These are phyloP conservation scores for Glandiceps talaboti DNA, from an alignment of 53 echinoderm and acorn worm species.

Conservation along the genomic window DNA sequence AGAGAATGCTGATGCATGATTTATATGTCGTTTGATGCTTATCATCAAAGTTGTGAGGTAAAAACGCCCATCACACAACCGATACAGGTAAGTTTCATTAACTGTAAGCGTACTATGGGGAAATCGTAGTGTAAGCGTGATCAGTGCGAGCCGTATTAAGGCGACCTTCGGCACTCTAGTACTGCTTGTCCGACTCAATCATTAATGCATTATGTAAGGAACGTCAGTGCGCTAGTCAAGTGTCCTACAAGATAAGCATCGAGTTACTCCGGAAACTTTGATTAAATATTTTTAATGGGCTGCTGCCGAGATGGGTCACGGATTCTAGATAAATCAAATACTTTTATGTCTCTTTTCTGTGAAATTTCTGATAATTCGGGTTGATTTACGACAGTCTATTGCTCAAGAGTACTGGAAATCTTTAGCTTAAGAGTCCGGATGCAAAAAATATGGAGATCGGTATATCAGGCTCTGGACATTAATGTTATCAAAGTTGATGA, in stretches of 20 bases:
- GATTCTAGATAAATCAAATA: background rate
- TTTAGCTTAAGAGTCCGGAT: too few relatives aligned
- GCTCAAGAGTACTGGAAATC: too few relatives aligned
- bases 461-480: too few relatives aligned
- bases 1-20: background rate
- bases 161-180: background rate
- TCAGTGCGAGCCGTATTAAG: background rate
- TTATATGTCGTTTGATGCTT: background rate
- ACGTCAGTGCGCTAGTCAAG: background rate
- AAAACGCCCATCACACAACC: background rate
- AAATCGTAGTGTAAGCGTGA: background rate
- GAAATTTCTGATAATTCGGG: too few relatives aligned
- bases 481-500: too few relatives aligned
- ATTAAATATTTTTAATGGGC: background rate
- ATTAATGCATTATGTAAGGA: background rate
- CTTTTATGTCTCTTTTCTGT: background rate
- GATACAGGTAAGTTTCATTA: background rate
- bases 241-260: background rate
- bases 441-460: too few relatives aligned
- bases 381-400: too few relatives aligned
- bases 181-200: background rate
- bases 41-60: background rate
- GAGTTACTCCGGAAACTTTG: background rate
- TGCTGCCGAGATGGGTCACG: background rate
- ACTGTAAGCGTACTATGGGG: conserved; percentile 1